Percentiles rank a stretch among this genome's conserved stretches.
Evolutionary conservation across 2,888 invertebrate genomes (phyloP).

Genomic region (Philereme vetulata): DNA sequence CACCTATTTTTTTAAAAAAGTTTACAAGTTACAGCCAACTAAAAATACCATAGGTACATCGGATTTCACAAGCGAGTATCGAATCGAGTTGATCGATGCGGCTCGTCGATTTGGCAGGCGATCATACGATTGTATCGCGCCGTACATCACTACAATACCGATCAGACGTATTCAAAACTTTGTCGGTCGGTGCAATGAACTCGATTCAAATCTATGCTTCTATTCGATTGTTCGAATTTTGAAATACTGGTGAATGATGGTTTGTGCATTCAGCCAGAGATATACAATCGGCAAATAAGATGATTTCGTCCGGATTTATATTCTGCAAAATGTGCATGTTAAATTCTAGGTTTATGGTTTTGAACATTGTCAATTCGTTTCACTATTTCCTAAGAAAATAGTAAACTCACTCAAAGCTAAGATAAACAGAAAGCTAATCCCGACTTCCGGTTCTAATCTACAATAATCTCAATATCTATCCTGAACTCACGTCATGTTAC

Average conservation of each 20-base stretch:
- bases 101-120: conserved; percentile 57
- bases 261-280: conserved; percentile 19
- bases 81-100: conserved; percentile 42
- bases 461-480: too few relatives aligned
- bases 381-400: too few relatives aligned
- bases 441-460: too few relatives aligned
- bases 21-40: conserved; percentile 24
- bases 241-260: conserved; percentile 29
- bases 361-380: too few relatives aligned
- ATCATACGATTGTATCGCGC: conserved; percentile 49
- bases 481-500: too few relatives aligned
- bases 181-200: conserved; percentile 20
- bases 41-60: conserved; percentile 20
- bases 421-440: too few relatives aligned
- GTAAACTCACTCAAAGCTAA: too few relatives aligned
- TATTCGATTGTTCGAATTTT: conserved; percentile 31
- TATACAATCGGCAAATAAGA: conserved; percentile 20
- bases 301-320: conserved; percentile 3
- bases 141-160: conserved; percentile 42
- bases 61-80: conserved; percentile 38
- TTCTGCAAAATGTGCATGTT: conserved; percentile 9
- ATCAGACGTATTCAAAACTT: conserved; percentile 34
- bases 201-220: conserved; percentile 21
- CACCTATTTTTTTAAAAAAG: conserved; percentile 18
- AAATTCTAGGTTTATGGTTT: background rate